Base-by-base conservation (phyloP, 2,797 vertebrate species). In the Percopsis omiscomaycus region DNA sequence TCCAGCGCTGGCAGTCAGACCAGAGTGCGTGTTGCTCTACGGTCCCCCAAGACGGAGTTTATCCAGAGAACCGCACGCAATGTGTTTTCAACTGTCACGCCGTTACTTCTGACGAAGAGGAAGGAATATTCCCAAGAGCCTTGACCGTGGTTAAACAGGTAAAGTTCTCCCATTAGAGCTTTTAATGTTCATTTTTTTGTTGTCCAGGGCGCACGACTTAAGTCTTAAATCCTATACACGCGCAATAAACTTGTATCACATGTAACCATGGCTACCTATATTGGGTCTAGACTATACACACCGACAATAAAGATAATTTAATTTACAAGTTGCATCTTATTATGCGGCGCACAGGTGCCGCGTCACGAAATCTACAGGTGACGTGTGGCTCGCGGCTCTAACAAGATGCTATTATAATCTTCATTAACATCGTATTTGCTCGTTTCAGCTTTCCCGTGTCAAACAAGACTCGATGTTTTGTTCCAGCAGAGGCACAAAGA, bases 1-100 rank as follows among this genome's bases (percentile, higher is more conserved):
- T 84, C 85, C 55, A 74, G 68, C 68, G 77, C 86, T 86, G 87
- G 86, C 88, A 89, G 81, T 74, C 81, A 68, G 75, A 53, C 55
- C 68, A 77, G 72, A 84, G 71, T 83, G 37, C 85, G 72, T 78
- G 85, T 85, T 81, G 83, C 83, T 78, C 64, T 45, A 72, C 37
- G 22, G 78, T 87, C 87, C 78, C 84, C 60, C 79, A 44, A 80
- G 83, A 89, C 79, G 55, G 61, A 79, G 75, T 81, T 78, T 14
- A 74, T 59, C 74, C 67, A 37, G 74, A 84, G 79, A 80, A 78
- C 82, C 81, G 57, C 29, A 66, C 58, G 48, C 52, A 42, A 42
- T 42, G 37, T 42, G 37, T 42, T 42, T 42, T 6, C 6, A 42
- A 42, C 37, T 9, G 37, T 42, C 6, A 42, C 37, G 9, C 37